Base-by-base conservation (phyloP, 2,113 vertebrate species). In the Chauna torquata region DNA sequence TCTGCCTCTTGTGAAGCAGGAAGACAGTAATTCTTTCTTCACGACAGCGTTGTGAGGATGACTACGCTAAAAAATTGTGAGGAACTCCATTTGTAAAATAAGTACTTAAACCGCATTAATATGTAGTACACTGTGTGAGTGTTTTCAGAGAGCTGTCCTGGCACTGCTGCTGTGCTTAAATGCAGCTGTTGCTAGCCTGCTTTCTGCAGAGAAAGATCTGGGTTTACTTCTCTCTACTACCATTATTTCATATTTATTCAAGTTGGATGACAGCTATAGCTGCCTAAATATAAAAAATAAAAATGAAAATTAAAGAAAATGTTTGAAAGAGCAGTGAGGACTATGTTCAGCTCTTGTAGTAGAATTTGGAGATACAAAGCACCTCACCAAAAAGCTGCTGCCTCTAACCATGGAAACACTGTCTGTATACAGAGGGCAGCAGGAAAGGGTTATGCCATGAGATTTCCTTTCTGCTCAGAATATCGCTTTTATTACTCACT, bases 401-500 rank as follows among this genome's bases (percentile, higher is more conserved):
- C 82, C 49, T 86, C 54, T 69, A 72, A 61, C 68, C 59, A 18
- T 7, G 28, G 10, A 1, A 49, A 34, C 13, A 1, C 27, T 25
- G 47, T 32, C 34, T 44, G 36, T 30, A 15, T 32, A 47, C 55
- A 55, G 59, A 47, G 62, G 57, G 40, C 76, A 83, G 82, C 58
- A 78, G 72, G 61, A 91, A 14, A 0, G 0, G 57, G 64, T 95
- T 96, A n/a, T 93, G 92, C 62, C 8, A 17, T 42, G 54, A 92
- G 94, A 70, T 90, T 90, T 93, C 91, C 70, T 59, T 38, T 80
- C 88, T 92, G 71, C 64, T 92, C 58, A 36, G 64, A 95, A 90
- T 78, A 55, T 79, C 86, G 93, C 75, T 86, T 96, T 92, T 95
- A 23, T 97, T 94, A 42, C n/a, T 93, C 12, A 45, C 47, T 93